Evolutionary conservation across 1,140 invertebrate genomes (phyloP).

Genomic region (Drosophila kikkawai): DNA sequence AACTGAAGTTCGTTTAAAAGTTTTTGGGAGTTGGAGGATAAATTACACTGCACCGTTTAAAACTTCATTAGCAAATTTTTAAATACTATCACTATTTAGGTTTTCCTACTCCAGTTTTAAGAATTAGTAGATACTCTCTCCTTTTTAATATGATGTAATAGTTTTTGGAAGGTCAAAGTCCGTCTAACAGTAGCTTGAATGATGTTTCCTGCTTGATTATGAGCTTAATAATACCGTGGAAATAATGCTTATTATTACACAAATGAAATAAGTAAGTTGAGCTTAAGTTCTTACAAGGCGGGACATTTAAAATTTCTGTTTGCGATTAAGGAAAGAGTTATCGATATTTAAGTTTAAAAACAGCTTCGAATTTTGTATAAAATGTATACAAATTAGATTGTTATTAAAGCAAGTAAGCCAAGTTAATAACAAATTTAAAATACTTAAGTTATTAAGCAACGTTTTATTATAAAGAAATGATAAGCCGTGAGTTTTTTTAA

Average conservation of each 20-base stretch:
- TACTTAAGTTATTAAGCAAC: background rate
- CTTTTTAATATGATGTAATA: background rate
- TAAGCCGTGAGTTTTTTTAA: background rate
- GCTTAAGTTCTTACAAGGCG: background rate
- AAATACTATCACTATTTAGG: background rate
- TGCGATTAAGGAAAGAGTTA: background rate
- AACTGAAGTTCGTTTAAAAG: constrained; percentile 4
- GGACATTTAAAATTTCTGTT: background rate
- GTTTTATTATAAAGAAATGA: background rate
- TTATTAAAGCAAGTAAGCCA: background rate
- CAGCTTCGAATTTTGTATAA: background rate
- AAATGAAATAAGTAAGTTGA: background rate
- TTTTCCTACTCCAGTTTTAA: background rate
- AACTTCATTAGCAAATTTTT: constrained; percentile 1
- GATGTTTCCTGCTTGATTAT: too few species aligned
- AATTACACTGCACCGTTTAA: background rate
- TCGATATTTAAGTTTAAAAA: background rate
- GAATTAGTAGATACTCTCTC: too few species aligned
- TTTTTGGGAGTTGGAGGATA: background rate
- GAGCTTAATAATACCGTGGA: too few species aligned
- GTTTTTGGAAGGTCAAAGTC: too few species aligned
- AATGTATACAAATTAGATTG: background rate
- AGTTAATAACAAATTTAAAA: background rate
- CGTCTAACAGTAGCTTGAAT: too few species aligned
- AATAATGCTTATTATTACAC: too few species aligned